Evolutionary conservation across 92 coral and sea anemone species (phyloP).

Genomic region (Phymanthus crucifer): DNA sequence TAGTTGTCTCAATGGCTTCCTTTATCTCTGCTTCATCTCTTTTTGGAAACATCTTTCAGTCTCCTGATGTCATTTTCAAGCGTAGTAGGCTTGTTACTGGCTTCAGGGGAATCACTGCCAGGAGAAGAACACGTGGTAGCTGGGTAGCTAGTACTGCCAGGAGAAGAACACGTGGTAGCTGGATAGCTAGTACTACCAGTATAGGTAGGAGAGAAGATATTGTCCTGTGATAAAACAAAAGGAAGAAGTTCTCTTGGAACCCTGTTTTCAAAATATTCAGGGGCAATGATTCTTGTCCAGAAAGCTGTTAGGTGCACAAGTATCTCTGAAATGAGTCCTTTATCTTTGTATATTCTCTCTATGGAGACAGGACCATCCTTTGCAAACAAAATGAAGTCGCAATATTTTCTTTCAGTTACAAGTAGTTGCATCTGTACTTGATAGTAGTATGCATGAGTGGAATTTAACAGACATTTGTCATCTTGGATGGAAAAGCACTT

Average conservation of each 20-base stretch:
- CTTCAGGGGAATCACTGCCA: conserved; percentile 25
- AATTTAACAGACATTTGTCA: neutral
- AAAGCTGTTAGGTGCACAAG: conserved; percentile 41
- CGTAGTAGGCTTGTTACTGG: conserved; percentile 22
- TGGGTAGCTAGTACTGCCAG: conserved; percentile 23
- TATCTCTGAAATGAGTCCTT: conserved; percentile 40
- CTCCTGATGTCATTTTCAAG: conserved; percentile 31
- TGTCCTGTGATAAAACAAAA: conserved; percentile 31
- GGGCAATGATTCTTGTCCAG: conserved; percentile 64
- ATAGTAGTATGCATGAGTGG: neutral
- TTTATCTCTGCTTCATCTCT: conserved; percentile 32
- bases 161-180: neutral
- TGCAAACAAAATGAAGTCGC: conserved; percentile 59
- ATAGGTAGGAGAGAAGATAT: neutral
- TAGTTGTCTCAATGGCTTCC: conserved; percentile 32
- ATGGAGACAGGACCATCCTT: conserved; percentile 56
- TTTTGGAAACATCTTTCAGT: conserved; percentile 37
- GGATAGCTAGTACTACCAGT: conserved; percentile 9
- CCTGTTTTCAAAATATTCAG: conserved; percentile 66
- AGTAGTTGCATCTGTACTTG: conserved; percentile 34
- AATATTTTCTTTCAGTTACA: conserved; percentile 49
- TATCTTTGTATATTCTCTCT: conserved; percentile 55
- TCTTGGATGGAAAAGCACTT: neutral
- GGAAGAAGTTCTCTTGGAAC: conserved; percentile 60
- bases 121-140: neutral